phyloP scores from a whole-genome alignment of 2,113 vertebrate genomes.

The Chaenocephalus aceratus region DNA sequence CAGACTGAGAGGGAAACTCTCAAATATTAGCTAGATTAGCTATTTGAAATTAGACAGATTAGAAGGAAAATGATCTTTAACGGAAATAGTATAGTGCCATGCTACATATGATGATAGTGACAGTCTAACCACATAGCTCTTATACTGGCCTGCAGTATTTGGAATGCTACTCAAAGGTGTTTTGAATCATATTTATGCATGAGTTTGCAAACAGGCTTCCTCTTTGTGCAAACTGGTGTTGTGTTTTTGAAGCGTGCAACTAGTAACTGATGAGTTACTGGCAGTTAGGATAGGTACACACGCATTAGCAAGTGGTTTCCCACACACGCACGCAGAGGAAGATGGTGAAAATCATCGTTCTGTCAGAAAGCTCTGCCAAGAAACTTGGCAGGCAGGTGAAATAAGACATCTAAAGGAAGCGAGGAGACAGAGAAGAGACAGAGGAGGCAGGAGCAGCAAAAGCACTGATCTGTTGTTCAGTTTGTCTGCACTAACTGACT shows the following conservation, averaged over 20 bases:
- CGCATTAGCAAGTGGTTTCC: constrained; percentile 35
- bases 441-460: constrained; percentile 61
- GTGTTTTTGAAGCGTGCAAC: neutral
- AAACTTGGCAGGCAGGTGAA: constrained; percentile 73
- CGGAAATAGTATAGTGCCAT: neutral
- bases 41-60: constrained; percentile 26
- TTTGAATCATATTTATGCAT: neutral
- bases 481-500: constrained; percentile 77
- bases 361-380: constrained; percentile 65
- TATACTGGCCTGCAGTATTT: neutral
- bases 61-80: neutral
- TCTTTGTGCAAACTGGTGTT: neutral
- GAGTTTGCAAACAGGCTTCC: neutral
- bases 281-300: constrained; percentile 22
- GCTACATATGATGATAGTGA: too few relatives aligned
- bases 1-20: constrained; percentile 52
- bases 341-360: constrained; percentile 39
- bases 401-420: constrained; percentile 65
- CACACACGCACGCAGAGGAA: constrained; percentile 18
- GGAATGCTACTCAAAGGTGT: neutral
- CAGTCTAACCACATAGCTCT: neutral
- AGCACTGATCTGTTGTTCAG: constrained; percentile 77
- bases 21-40: constrained; percentile 31
- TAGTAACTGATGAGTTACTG: constrained; percentile 24
- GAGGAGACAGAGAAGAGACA: constrained; percentile 59